phyloP scores from a whole-genome alignment of 1,140 invertebrate species.

The Mylabris phalerata region DNA sequence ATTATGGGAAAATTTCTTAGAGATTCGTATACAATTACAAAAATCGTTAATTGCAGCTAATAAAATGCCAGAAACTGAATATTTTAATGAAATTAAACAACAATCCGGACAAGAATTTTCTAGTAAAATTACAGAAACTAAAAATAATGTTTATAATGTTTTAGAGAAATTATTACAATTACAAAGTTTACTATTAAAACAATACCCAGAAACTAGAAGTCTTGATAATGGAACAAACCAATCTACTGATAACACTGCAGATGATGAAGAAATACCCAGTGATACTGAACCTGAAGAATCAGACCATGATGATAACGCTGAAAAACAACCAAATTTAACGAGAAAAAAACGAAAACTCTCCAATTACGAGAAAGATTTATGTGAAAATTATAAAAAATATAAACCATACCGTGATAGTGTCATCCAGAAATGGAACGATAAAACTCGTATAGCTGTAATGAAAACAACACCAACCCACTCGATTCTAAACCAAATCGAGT shows the following conservation, averaged over 20 bases:
- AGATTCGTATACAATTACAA: conserved; percentile 78
- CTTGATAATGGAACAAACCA: conserved; percentile 27
- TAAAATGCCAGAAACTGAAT: conserved; percentile 62
- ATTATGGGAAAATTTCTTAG: conserved; percentile 76
- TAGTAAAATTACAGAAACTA: conserved; percentile 46
- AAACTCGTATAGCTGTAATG: conserved; percentile 63
- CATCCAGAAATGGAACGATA: conserved; percentile 90
- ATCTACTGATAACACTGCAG: conserved; percentile 27
- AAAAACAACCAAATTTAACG: conserved; percentile 29
- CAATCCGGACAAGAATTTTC: conserved; percentile 46
- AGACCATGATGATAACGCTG: conserved; percentile 25
- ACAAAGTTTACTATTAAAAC: conserved; percentile 53
- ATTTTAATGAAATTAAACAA: conserved; percentile 46
- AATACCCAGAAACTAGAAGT: conserved; percentile 59
- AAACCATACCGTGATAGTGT: conserved; percentile 65
- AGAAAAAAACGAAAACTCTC: conserved; percentile 54
- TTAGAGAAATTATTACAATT: conserved; percentile 60
- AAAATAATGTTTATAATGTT: conserved; percentile 49
- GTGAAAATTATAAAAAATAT: conserved; percentile 57
- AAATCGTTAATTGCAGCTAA: conserved; percentile 68
- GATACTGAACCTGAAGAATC: conserved; percentile 45
- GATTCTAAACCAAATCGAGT: conserved; percentile 80
- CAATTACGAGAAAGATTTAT: conserved; percentile 57
- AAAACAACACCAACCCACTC: conserved; percentile 59
- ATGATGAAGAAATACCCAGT: conserved; percentile 48